Conservation (phyloP, 2,113 vertebrate genomes). For the Notarius lentiginosus region DNA sequence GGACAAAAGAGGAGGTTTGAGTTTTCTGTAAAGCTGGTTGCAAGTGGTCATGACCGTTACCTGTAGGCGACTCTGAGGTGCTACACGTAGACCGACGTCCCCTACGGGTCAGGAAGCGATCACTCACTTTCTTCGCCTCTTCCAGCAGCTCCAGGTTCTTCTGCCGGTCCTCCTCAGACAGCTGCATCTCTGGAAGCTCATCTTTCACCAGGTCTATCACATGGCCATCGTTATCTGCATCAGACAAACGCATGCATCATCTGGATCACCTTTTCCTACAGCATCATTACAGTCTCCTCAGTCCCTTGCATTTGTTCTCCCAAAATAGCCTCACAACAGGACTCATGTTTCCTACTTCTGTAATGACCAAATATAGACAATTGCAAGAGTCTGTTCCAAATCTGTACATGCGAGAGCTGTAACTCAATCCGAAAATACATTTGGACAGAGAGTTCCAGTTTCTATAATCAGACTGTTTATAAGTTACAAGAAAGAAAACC, state of each 20-base stretch:
- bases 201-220: conserved; percentile 92
- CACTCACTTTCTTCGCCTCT: conserved; percentile 92
- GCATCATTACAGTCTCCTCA: conserved; percentile 29
- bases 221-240: conserved; percentile 82
- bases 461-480: neutral
- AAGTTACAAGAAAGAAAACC: conserved; percentile 4
- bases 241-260: conserved; percentile 7
- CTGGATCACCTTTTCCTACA: conserved; percentile 19
- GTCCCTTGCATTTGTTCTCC: conserved; percentile 2
- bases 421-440: conserved; percentile 7
- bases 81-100: conserved; percentile 87
- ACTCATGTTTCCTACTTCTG: conserved; percentile 37
- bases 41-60: conserved; percentile 49
- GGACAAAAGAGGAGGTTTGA: no score
- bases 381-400: conserved; percentile 1
- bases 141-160: conserved; percentile 93
- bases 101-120: conserved; percentile 86
- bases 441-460: neutral
- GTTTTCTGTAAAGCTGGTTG: no score
- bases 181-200: conserved; percentile 85
- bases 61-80: conserved; percentile 82
- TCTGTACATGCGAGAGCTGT: neutral
- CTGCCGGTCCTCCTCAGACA: conserved; percentile 92
- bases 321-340: conserved; percentile 34
- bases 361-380: conserved; percentile 55